These are phyloP conservation scores for Phainopepla nitens DNA, from an alignment of 2,113 vertebrate genomes.

Conservation along the genomic window DNA sequence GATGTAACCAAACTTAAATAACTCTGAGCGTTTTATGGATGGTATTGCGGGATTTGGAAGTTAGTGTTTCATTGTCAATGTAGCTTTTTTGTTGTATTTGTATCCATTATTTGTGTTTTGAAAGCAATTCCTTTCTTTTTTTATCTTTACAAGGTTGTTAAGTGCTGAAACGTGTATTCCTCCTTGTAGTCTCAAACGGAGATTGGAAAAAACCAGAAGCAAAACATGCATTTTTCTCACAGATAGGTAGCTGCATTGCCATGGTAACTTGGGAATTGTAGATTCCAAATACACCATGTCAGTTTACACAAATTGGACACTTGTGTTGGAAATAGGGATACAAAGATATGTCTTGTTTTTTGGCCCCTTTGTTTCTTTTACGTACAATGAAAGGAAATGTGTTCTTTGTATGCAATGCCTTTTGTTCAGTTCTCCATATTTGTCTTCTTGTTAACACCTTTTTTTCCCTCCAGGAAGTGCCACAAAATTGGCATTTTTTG, in stretches of 20 bases:
- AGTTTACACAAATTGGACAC: not conserved
- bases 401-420: not conserved
- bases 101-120: not conserved
- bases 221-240: not conserved
- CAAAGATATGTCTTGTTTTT: not conserved
- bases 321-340: not conserved
- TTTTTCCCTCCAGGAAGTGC: not conserved
- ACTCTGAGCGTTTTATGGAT: not conserved
- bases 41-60: not conserved
- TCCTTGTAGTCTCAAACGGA: not conserved
- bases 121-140: not conserved
- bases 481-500: not conserved
- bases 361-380: not conserved
- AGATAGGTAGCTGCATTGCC: conserved; percentile 30
- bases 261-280: conserved; percentile 17
- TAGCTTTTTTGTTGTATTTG: not conserved
- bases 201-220: not conserved
- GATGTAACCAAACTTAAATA: not conserved
- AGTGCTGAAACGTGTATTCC: not conserved
- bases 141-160: not conserved
- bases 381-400: not conserved
- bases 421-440: not conserved
- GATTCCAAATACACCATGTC: not conserved
- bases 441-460: not conserved
- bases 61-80: not conserved